Base-by-base conservation (phyloP, 2,888 invertebrate genomes). In the Maniola hyperantus region DNA sequence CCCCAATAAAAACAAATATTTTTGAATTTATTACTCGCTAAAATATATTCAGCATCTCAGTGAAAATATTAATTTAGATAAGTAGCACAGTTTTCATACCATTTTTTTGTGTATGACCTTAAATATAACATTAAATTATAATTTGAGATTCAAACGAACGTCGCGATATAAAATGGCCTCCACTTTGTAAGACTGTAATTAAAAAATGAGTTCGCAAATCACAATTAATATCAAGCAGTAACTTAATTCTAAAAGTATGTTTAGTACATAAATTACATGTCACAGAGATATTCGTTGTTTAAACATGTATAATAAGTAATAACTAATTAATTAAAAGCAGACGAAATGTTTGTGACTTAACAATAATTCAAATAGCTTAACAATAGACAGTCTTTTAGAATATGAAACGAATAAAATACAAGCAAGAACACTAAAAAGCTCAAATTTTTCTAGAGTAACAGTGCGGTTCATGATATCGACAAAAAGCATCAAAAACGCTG, bases 321-420 rank as follows among this genome's bases (percentile, higher is more conserved):
- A 84, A 85, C 84, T 88, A 85, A 87, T 84, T 80, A 81, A 79
- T 84, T 80, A 81, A 79, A 84, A 86, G 80, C 79, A 76, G 81
- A 79, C 84, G 85, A 83, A 84, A 85, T 83, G 85, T 92, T 92
- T 92, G 91, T 91, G 91, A 91, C 91, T 89, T 89, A 90, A 84
- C 74, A 83, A 87, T 88, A 87, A 85, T 85, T 87, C 88, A 82
- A 85, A 84, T 89, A 88, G 86, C 90, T 89, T 91, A 89, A 80
- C 77, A 87, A 86, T 91, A 91, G 89, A 89, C 91, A 92, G 91
- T 92, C 91, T 92, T 91, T 88, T 88, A 88, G 84, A 87, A 83
- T 83, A 85, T 84, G 82, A 83, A 84, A 84, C 76, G 73, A 76
- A 71, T 71, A 73, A 74, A 73, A 79, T 78, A 80, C 76, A 80